Conservation (phyloP, 2,888 invertebrate species). For the Theodoxus fluviatilis region DNA sequence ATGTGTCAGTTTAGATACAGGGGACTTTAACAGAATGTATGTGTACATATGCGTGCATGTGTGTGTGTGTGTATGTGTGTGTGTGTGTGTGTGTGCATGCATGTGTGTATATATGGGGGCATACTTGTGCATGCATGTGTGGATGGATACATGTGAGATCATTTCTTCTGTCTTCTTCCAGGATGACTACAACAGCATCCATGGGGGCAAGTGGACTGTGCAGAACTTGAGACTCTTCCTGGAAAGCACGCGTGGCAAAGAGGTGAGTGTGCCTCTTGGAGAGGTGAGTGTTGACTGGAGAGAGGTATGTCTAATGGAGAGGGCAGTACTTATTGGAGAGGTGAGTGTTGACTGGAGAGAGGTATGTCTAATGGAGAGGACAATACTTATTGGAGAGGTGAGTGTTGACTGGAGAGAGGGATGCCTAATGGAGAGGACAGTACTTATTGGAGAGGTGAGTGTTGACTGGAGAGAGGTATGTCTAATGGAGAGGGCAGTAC, state of each 20-base stretch:
- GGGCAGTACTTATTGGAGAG: neutral
- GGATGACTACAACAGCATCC: conserved; percentile 91
- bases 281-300: neutral
- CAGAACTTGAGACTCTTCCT: conserved; percentile 88
- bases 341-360: too few species aligned
- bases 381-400: too few species aligned
- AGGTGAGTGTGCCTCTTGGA: conserved; percentile 67
- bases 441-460: too few species aligned
- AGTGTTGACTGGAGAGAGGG: too few species aligned
- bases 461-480: too few species aligned
- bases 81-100: conserved; percentile 7
- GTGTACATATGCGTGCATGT: conserved; percentile 29
- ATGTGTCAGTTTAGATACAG: conserved; percentile 15
- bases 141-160: neutral
- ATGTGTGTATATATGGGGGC: neutral
- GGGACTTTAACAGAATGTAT: conserved; percentile 25
- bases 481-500: too few species aligned
- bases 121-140: conserved; percentile 5
- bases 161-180: conserved; percentile 59
- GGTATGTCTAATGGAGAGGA: too few species aligned
- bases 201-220: conserved; percentile 93
- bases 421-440: too few species aligned
- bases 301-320: neutral
- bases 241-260: conserved; percentile 88
- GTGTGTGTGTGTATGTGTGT: conserved; percentile 28